These are phyloP conservation scores for Melitaea cinxia DNA, from an alignment of 1,140 invertebrate species.

Conservation along the genomic window DNA sequence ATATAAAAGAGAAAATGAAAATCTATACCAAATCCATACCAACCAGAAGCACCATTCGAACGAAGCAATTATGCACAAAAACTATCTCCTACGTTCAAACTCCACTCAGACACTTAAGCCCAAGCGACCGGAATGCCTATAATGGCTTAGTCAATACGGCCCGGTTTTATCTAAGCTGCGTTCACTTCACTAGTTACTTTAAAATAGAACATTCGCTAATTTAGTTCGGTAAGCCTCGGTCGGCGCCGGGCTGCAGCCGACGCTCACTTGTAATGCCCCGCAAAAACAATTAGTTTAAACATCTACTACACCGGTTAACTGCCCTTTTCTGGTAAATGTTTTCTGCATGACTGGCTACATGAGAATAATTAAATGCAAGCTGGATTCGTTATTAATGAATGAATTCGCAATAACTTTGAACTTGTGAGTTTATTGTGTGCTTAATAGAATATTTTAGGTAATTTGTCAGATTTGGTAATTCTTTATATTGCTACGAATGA, in stretches of 20 bases:
- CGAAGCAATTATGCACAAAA: not conserved
- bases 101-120: not conserved
- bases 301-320: slow-evolving; percentile 4
- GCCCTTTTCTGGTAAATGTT: slow-evolving; percentile 20
- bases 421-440: too few species aligned
- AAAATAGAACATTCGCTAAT: slow-evolving; percentile 17
- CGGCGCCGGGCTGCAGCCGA: slow-evolving; percentile 15
- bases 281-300: slow-evolving; percentile 25
- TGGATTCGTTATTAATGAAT: not conserved
- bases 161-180: slow-evolving; percentile 1
- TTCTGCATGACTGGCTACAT: not conserved
- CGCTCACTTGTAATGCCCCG: slow-evolving; percentile 12
- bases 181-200: slow-evolving; percentile 4
- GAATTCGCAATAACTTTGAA: too few species aligned
- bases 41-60: too few species aligned
- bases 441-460: too few species aligned
- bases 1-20: too few species aligned
- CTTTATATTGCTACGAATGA: too few species aligned
- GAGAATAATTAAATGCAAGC: not conserved
- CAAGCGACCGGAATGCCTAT: not conserved
- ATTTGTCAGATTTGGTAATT: too few species aligned
- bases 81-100: not conserved
- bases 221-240: slow-evolving; percentile 19
- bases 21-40: too few species aligned
- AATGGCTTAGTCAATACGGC: not conserved